These are phyloP conservation scores for Drosophila grimshawi DNA, from an alignment of 1,140 invertebrate species.

Conservation along the genomic window DNA sequence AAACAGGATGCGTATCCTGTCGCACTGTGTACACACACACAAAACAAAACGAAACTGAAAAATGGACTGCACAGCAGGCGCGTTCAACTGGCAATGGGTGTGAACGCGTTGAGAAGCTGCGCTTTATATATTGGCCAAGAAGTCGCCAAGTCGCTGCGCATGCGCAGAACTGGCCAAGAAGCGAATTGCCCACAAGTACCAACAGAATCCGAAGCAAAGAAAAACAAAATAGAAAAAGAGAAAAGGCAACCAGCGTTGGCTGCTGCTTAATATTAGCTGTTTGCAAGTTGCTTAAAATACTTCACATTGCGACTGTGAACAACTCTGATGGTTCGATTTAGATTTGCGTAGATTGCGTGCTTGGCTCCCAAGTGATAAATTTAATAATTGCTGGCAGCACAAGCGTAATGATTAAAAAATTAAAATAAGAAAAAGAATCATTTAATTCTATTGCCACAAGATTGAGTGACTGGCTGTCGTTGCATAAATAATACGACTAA, in stretches of 20 bases:
- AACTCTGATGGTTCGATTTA: conserved; percentile 24
- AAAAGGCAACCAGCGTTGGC: conserved; percentile 8
- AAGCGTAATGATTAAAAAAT: conserved; percentile 23
- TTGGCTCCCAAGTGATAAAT: conserved; percentile 67
- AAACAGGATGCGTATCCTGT: not conserved
- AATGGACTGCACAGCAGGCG: conserved; percentile 24
- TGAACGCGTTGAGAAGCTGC: conserved; percentile 59
- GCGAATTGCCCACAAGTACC: conserved; percentile 13
- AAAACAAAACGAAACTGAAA: not conserved
- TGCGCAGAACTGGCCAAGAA: conserved; percentile 50
- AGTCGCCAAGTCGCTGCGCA: conserved; percentile 39
- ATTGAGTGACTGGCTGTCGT: no score
- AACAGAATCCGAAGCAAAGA: conserved; percentile 9
- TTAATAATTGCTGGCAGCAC: conserved; percentile 67
- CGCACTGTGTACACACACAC: not conserved
- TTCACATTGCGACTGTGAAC: conserved; percentile 21
- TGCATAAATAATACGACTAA: no score
- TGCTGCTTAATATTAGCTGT: conserved; percentile 42
- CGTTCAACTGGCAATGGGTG: conserved; percentile 64
- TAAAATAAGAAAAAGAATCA: no score
- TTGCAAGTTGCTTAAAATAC: conserved; percentile 55
- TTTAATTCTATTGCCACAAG: no score
- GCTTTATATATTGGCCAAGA: conserved; percentile 73
- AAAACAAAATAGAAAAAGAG: conserved; percentile 3
- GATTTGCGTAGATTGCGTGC: conserved; percentile 51